Conservation (phyloP, 1,140 invertebrate species). For the Drosophila cardini region DNA sequence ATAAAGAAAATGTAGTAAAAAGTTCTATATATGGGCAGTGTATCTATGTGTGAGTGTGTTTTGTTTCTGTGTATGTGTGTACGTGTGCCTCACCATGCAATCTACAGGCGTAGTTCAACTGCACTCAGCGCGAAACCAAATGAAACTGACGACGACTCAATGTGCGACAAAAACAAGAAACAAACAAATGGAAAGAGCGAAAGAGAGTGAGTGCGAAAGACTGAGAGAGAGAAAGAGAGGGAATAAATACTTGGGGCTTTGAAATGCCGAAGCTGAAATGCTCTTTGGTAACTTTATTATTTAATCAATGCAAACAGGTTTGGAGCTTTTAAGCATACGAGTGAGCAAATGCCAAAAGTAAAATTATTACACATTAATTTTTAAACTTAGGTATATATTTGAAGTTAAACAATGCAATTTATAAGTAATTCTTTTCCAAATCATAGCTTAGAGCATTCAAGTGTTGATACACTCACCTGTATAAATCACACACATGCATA, state of each 20-base stretch:
- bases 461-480: not conserved
- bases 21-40: constrained; percentile 24
- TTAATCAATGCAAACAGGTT: constrained; percentile 13
- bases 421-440: too few species aligned
- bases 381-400: too few species aligned
- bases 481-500: not conserved
- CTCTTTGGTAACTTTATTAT: constrained; percentile 20
- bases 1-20: constrained; percentile 43
- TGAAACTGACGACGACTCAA: constrained; percentile 62
- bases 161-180: constrained; percentile 33
- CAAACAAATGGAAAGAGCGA: constrained; percentile 7
- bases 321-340: not conserved
- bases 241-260: not conserved
- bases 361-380: too few species aligned
- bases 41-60: constrained; percentile 21
- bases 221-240: not conserved
- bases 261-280: constrained; percentile 12
- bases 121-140: constrained; percentile 67
- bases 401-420: too few species aligned
- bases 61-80: constrained; percentile 26
- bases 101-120: constrained; percentile 56
- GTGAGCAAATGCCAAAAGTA: constrained; percentile 1
- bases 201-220: constrained; percentile 10
- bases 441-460: not conserved
- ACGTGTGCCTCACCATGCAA: constrained; percentile 49